Conservation (phyloP, 2,888 invertebrate species). For the Aspidiotus rigidus region DNA sequence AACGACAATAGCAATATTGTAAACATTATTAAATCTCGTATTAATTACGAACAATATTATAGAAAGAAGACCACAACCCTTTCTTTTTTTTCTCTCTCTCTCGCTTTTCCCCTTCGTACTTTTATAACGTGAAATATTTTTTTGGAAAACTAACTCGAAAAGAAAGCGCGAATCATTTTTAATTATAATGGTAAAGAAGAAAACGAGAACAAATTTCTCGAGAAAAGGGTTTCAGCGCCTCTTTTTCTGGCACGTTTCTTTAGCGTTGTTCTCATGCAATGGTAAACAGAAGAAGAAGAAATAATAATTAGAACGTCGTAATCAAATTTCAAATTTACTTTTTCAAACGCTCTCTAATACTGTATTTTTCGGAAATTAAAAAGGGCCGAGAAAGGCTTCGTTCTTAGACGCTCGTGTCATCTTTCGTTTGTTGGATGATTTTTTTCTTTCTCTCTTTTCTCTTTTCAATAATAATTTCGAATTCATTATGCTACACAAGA, state of each 20-base stretch:
- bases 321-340: constrained; percentile 25
- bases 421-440: too few species aligned
- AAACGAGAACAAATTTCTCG: constrained; percentile 17
- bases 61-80: constrained; percentile 30
- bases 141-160: constrained; percentile 16
- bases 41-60: constrained; percentile 26
- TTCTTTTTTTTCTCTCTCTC: constrained; percentile 13
- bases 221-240: constrained; percentile 4
- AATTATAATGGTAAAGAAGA: constrained; percentile 23
- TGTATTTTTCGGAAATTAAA: too few species aligned
- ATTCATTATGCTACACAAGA: too few species aligned
- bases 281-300: constrained; percentile 21
- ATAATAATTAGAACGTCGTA: constrained; percentile 18
- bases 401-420: too few species aligned
- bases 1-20: constrained; percentile 28
- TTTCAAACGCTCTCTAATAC: background rate
- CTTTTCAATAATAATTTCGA: too few species aligned
- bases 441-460: too few species aligned
- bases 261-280: constrained; percentile 15
- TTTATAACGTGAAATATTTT: constrained; percentile 17
- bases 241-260: constrained; percentile 7
- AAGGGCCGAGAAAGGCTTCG: too few species aligned
- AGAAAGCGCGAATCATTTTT: constrained; percentile 28
- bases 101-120: constrained; percentile 9
- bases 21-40: constrained; percentile 32